Percentiles rank a stretch among this genome's conserved stretches.
These are phyloP conservation scores for Aythya baeri DNA, from an alignment of 2,113 vertebrate genomes.

Conservation along the genomic window DNA sequence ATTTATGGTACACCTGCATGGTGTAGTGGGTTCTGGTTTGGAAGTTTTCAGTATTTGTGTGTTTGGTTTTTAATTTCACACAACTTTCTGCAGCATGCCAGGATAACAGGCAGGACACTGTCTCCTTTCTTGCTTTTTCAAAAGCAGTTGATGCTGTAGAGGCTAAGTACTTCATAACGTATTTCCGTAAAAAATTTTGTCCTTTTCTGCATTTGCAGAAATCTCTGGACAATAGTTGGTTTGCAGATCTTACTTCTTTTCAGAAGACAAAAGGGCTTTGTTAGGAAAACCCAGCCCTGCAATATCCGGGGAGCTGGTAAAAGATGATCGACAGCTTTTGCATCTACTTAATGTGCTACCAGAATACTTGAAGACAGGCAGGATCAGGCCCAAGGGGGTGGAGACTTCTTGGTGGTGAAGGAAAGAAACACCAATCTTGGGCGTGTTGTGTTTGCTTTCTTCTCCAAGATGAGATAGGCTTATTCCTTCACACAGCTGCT, in stretches of 20 bases:
- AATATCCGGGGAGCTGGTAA: neutral
- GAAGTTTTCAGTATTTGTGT: neutral
- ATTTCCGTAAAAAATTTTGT: neutral
- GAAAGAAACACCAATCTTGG: neutral
- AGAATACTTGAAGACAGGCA: neutral
- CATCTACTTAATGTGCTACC: neutral
- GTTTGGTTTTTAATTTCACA: neutral
- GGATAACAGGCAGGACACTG: neutral
- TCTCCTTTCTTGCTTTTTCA: neutral
- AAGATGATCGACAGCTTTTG: neutral
- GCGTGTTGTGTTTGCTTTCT: neutral
- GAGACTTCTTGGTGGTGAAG: neutral
- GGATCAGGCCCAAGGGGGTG: neutral
- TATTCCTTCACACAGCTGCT: neutral
- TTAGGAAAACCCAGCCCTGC: neutral
- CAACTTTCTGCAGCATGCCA: neutral
- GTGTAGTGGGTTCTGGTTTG: neutral
- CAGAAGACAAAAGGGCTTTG: neutral
- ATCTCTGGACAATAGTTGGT: neutral
- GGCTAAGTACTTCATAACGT: neutral
- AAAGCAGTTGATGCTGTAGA: accelerated
- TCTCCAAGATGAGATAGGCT: accelerated
- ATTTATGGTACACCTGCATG: neutral
- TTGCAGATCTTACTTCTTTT: neutral
- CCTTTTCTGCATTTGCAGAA: neutral